phyloP scores from a whole-genome alignment of 2,113 vertebrate genomes.

The Alexandromys fortis region DNA sequence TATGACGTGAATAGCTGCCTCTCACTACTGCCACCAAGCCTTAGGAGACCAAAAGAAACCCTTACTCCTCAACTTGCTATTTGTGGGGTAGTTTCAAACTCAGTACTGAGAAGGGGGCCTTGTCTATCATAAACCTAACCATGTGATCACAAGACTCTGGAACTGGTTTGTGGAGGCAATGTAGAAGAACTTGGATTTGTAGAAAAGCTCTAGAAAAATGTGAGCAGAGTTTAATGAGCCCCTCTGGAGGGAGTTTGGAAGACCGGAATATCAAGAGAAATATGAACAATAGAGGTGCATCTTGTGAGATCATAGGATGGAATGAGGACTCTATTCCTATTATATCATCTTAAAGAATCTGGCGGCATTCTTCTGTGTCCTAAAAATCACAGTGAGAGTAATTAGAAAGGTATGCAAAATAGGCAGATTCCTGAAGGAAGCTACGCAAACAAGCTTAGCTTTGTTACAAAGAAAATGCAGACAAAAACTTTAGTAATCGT shows the following conservation, averaged over 20 bases:
- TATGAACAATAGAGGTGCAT: not conserved
- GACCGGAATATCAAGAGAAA: not conserved
- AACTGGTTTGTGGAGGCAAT: not conserved
- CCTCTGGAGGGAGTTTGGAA: not conserved
- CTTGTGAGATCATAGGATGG: not conserved
- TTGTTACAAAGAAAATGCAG: not conserved
- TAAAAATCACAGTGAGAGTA: not conserved
- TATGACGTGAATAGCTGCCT: not conserved
- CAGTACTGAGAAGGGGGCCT: not conserved
- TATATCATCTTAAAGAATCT: not conserved
- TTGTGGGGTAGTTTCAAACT: not conserved
- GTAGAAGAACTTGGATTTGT: not conserved
- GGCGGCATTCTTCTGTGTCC: not conserved
- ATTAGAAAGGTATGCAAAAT: not conserved
- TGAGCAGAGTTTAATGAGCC: not conserved
- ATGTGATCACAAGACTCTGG: not conserved
- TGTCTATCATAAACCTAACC: not conserved
- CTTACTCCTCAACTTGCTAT: not conserved
- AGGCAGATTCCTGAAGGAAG: not conserved
- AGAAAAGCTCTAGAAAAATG: not conserved
- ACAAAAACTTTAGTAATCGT: not conserved
- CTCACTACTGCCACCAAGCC: not conserved
- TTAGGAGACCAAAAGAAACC: not conserved
- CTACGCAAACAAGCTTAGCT: not conserved
- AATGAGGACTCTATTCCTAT: not conserved